A percentile compares a stretch with the other conserved stretches of the same genome.
phyloP scores from a whole-genome alignment of 2,113 vertebrate species.

The Sceloporus tristichus region DNA sequence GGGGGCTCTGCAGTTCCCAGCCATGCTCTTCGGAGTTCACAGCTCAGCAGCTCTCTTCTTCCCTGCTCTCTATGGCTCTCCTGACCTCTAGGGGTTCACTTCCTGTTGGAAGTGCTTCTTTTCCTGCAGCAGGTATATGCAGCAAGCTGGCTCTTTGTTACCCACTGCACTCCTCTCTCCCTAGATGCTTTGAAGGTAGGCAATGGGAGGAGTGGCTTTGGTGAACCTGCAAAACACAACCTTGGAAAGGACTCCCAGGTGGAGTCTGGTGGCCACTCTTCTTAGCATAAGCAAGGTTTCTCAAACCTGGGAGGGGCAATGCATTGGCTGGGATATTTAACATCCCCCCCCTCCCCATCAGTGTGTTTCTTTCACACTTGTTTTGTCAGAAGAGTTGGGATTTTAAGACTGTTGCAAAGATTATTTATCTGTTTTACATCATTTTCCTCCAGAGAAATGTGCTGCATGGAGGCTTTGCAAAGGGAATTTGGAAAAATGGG shows the following conservation, averaged over 20 bases:
- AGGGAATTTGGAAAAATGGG: not conserved
- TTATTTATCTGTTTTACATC: not conserved
- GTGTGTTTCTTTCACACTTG: constrained; percentile 36
- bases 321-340: not conserved
- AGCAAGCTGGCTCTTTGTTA: constrained; percentile 69
- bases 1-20: constrained; percentile 63
- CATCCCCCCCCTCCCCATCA: constrained; percentile 14
- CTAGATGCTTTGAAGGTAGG: constrained; percentile 49
- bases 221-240: not conserved
- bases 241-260: not conserved
- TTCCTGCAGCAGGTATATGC: constrained; percentile 65
- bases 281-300: not conserved
- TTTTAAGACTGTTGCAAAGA: not conserved
- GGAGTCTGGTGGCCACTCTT: not conserved
- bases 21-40: constrained; percentile 20
- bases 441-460: not conserved
- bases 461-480: not conserved
- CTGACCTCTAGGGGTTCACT: constrained; percentile 68
- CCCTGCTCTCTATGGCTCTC: constrained; percentile 59
- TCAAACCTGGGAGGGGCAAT: constrained; percentile 9
- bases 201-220: fast-evolving
- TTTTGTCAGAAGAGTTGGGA: not conserved
- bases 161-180: constrained; percentile 42
- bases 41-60: constrained; percentile 15
- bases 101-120: constrained; percentile 66